phyloP scores from a whole-genome alignment of 2,113 vertebrate species.

The Turnix velox region DNA sequence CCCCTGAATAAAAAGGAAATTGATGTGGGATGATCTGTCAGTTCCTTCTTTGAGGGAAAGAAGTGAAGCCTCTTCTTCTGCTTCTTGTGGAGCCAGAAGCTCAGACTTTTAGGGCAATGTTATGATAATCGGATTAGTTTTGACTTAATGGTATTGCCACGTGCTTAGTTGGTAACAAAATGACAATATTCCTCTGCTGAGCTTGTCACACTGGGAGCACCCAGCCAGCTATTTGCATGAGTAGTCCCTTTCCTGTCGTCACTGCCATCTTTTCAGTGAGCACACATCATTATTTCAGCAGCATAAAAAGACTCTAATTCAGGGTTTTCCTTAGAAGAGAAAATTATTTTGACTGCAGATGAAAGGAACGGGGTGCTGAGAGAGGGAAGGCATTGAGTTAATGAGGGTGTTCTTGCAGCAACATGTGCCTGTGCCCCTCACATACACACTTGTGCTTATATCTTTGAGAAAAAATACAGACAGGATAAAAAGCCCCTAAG shows the following conservation, averaged over 20 bases:
- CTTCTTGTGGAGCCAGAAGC: neutral
- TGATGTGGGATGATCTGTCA: too few species aligned
- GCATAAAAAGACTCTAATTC: neutral
- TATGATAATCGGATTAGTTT: neutral
- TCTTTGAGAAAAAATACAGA: neutral
- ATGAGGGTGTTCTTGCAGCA: neutral
- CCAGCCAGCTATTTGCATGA: neutral
- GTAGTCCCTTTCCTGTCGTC: neutral
- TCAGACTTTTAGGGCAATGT: neutral
- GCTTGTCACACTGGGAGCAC: neutral
- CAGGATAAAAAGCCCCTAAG: accelerated
- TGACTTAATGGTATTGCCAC: accelerated
- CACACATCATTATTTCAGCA: neutral
- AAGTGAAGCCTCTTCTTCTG: neutral
- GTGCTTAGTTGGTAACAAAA: neutral
- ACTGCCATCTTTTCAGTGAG: neutral
- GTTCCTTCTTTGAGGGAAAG: too few species aligned
- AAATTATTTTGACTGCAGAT: neutral
- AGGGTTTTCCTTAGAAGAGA: neutral
- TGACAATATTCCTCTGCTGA: neutral
- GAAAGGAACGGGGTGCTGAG: neutral
- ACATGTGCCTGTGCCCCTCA: neutral
- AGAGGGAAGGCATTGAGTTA: neutral
- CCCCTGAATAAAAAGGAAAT: too few species aligned
- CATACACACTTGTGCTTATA: neutral